Base-by-base conservation (phyloP, 2,888 invertebrate genomes). In the Drosophila prolongata region DNA sequence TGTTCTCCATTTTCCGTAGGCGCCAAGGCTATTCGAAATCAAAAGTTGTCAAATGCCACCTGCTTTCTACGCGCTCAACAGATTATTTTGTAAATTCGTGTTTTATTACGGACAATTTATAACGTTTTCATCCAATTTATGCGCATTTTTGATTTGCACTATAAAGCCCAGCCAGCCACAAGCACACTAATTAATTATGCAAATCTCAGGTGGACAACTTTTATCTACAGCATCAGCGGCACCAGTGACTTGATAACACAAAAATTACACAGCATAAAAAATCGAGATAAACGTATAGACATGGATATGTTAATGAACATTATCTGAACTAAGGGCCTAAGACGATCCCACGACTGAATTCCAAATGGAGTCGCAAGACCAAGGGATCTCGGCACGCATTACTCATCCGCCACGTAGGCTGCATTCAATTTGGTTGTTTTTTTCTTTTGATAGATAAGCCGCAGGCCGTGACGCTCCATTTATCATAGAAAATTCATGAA, bases 401-500 rank as follows among this genome's bases (percentile, higher is more conserved):
- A 80, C 83, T 78, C 86, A 86, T 86, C 52, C 86, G 80, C 77
- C 80, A 79, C 80, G 83, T 85, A 73, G 72, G 75, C 79, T 47
- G 47, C 60, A 64, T 70, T 73, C 70, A 72, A 72, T 84, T 73
- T 34, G 10, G 19, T 42, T 55, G 47, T 47, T 50, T 70, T 70
- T 65, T 57, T 56, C 57, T 46, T 66, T 83, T 78, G 78, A 79
- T 81, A 83, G 78, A 80, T 83, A 84, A 76, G 77, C 80, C 80
- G 47, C 72, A 52, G 78, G 75, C 75, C 77, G 80, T 81, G 77
- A 81, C 78, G 80, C 71, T 79, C 67, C 79, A 86, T 85, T 80
- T 81, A 85, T 85, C 80, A 85, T 86, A 77, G 64, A 72, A 81
- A 78, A 85, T 85, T 83, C 86, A 85, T 86, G 86, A 78, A 78